phyloP scores from a whole-genome alignment of 1,140 invertebrate species.

The Orius insidiosus region DNA sequence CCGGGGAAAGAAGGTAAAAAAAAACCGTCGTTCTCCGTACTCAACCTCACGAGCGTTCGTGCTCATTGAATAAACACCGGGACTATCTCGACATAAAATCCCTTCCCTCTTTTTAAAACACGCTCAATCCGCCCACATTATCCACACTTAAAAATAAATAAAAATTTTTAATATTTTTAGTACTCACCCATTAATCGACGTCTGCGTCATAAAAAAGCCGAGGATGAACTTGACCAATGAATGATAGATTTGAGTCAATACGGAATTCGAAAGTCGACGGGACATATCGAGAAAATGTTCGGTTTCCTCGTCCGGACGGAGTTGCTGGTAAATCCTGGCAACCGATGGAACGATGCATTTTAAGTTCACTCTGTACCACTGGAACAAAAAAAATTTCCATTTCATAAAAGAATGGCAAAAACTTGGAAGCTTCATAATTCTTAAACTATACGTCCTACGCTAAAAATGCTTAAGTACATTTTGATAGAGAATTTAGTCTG shows the following conservation, averaged over 20 bases:
- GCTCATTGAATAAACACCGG: slow-evolving; percentile 11
- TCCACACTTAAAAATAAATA: neutral
- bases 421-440: too few relatives aligned
- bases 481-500: too few relatives aligned
- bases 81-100: neutral
- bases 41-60: slow-evolving; percentile 7
- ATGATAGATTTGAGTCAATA: slow-evolving; percentile 61
- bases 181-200: slow-evolving; percentile 68
- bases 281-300: slow-evolving; percentile 49
- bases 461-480: neutral
- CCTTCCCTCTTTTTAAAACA: neutral
- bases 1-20: slow-evolving; percentile 2
- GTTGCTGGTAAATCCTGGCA: slow-evolving; percentile 37
- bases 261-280: slow-evolving; percentile 51
- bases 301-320: slow-evolving; percentile 49
- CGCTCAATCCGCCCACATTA: neutral
- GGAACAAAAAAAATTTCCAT: too few relatives aligned
- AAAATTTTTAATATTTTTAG: neutral
- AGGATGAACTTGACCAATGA: slow-evolving; percentile 47
- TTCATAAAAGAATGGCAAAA: too few relatives aligned
- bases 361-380: slow-evolving; percentile 48
- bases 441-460: too few relatives aligned
- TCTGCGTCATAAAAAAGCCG: slow-evolving; percentile 59
- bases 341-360: slow-evolving; percentile 28
- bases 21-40: neutral